Conservation (phyloP, 1,140 invertebrate species). For the Lineus longissimus region DNA sequence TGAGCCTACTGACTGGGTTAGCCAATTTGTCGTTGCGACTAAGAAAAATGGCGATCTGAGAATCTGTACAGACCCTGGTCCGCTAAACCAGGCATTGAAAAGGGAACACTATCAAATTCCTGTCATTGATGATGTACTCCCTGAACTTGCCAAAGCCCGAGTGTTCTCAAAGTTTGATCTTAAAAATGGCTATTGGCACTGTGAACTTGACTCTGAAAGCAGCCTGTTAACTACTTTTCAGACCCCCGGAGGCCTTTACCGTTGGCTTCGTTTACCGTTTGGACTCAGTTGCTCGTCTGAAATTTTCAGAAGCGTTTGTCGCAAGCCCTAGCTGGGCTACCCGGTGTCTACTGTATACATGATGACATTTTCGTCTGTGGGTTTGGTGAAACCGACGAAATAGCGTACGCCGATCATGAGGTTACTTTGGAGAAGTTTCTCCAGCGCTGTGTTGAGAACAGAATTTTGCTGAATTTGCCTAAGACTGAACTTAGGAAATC, state of each 20-base stretch:
- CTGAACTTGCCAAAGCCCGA: not conserved
- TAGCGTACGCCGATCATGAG: slow-evolving; percentile 19
- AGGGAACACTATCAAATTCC: slow-evolving; percentile 3
- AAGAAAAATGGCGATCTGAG: slow-evolving; percentile 2
- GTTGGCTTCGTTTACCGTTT: slow-evolving; percentile 27
- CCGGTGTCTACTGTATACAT: slow-evolving; percentile 1
- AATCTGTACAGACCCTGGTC: not conserved
- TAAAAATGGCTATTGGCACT: slow-evolving; percentile 45
- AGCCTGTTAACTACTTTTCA: slow-evolving; percentile 17
- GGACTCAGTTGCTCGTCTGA: slow-evolving; percentile 23
- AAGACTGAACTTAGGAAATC: slow-evolving; percentile 18
- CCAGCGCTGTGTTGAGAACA: slow-evolving; percentile 10
- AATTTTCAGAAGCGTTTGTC: slow-evolving; percentile 16
- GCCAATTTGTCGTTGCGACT: not conserved
- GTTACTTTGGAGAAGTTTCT: slow-evolving; percentile 17
- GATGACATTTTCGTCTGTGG: slow-evolving; percentile 13
- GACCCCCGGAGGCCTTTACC: slow-evolving; percentile 26
- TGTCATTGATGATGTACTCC: not conserved
- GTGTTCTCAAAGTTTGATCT: slow-evolving; percentile 46
- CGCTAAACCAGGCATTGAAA: slow-evolving; percentile 5
- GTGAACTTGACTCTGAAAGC: slow-evolving; percentile 11
- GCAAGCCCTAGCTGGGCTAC: not conserved
- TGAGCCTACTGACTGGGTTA: slow-evolving; percentile 11
- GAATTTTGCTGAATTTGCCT: slow-evolving; percentile 20
- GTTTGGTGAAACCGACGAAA: not conserved